Evolutionary conservation across 2,797 vertebrate genomes (phyloP).

Genomic region (Chaunax sp.): DNA sequence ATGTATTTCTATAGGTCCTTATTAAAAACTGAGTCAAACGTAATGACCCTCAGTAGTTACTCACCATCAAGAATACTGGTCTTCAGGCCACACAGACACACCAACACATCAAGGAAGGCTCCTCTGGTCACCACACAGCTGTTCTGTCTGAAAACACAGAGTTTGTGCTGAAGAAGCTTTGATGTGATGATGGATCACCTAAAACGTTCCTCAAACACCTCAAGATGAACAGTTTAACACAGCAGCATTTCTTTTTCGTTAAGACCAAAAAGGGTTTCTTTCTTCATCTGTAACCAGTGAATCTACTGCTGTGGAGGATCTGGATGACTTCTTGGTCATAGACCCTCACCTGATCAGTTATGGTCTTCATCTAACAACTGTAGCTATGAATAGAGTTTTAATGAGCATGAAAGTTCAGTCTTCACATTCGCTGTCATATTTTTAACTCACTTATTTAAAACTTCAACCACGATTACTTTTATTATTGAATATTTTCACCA

Average conservation of each 20-base stretch:
- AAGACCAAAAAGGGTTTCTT: slow-evolving; percentile 35
- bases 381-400: neutral
- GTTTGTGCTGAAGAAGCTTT: slow-evolving; percentile 1
- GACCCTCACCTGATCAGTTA: neutral
- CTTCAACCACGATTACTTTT: too few relatives aligned
- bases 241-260: too few relatives aligned
- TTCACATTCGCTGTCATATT: too few relatives aligned
- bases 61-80: slow-evolving; percentile 72
- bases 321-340: neutral
- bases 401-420: neutral
- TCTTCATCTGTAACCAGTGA: slow-evolving; percentile 26
- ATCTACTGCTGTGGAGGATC: slow-evolving; percentile 6
- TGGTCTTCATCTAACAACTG: neutral
- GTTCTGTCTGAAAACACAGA: slow-evolving; percentile 83
- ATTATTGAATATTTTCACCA: too few relatives aligned
- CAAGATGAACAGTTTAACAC: too few relatives aligned
- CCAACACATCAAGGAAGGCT: slow-evolving; percentile 88
- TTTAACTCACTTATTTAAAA: too few relatives aligned
- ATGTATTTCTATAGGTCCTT: too few relatives aligned
- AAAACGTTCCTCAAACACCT: neutral
- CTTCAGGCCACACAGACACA: slow-evolving; percentile 79
- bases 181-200: neutral
- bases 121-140: slow-evolving; percentile 92
- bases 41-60: neutral
- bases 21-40: neutral